Conservation (phyloP, 2,113 vertebrate genomes). For the Hydropotes inermis region DNA sequence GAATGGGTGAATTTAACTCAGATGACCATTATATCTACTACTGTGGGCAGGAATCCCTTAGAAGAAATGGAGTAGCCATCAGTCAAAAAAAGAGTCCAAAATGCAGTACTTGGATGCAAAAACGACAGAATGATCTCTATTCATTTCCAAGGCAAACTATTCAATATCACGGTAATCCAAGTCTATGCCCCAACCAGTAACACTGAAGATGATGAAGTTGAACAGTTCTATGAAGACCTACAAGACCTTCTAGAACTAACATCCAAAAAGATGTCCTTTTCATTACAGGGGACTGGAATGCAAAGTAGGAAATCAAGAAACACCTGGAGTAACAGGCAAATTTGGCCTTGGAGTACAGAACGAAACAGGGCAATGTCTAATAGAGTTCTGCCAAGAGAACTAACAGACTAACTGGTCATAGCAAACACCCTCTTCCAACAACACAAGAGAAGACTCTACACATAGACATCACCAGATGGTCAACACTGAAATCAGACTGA, state of each 20-base stretch:
- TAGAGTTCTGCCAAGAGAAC: background rate
- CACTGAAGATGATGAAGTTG: background rate
- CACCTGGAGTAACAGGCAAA: background rate
- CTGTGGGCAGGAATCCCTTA: background rate
- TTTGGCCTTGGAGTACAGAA: background rate
- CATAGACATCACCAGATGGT: background rate
- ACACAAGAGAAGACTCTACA: background rate
- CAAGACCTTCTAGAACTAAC: background rate
- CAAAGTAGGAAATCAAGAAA: background rate
- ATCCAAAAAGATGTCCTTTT: background rate
- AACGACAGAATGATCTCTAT: background rate
- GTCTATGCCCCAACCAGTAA: background rate
- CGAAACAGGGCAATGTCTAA: background rate
- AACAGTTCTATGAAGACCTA: background rate
- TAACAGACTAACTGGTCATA: background rate
- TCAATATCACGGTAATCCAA: background rate
- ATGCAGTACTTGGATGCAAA: background rate
- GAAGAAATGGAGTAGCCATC: background rate
- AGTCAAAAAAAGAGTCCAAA: background rate
- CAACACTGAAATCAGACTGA: background rate
- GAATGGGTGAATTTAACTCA: background rate
- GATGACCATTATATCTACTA: background rate
- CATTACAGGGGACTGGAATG: background rate
- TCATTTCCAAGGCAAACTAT: background rate
- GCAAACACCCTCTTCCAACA: background rate